These are phyloP conservation scores for Sphenopsis melanotis DNA, from an alignment of 2,797 vertebrate genomes.

Conservation along the genomic window DNA sequence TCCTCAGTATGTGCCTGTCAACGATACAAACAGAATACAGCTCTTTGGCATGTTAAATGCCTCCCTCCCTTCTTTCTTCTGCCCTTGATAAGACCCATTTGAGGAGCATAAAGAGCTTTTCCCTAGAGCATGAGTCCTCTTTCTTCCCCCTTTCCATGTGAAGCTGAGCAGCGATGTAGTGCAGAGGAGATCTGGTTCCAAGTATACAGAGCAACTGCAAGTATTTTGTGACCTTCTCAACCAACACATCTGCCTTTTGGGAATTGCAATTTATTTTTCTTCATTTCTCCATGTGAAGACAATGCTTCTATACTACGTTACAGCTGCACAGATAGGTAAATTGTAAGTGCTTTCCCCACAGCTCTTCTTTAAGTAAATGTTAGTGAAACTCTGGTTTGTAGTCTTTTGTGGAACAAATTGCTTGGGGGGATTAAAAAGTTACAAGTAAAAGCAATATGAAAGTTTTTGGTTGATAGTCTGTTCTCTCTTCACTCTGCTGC, in stretches of 20 bases:
- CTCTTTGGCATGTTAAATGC: background rate
- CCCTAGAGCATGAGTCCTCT: background rate
- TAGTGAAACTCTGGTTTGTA: background rate
- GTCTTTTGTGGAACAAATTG: background rate
- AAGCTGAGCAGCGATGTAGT: background rate
- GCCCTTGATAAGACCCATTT: background rate
- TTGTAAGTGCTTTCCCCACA: background rate
- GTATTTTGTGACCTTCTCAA: conserved; percentile 48
- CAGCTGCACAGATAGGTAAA: background rate
- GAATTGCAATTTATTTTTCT: conserved; percentile 54
- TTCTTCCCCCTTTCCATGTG: background rate
- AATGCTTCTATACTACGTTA: background rate
- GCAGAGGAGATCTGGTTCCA: background rate
- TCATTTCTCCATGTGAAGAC: background rate
- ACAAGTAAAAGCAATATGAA: background rate
- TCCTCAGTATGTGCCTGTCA: background rate
- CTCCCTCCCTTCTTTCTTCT: background rate
- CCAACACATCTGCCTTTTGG: background rate
- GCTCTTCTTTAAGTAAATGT: background rate
- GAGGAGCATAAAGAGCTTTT: background rate
- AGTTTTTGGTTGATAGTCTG: background rate
- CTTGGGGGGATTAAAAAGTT: background rate
- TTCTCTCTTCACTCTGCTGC: background rate
- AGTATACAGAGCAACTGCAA: background rate
- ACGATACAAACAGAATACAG: background rate